phyloP scores from a whole-genome alignment of 2,797 vertebrate genomes.

The Rhincodon typus region DNA sequence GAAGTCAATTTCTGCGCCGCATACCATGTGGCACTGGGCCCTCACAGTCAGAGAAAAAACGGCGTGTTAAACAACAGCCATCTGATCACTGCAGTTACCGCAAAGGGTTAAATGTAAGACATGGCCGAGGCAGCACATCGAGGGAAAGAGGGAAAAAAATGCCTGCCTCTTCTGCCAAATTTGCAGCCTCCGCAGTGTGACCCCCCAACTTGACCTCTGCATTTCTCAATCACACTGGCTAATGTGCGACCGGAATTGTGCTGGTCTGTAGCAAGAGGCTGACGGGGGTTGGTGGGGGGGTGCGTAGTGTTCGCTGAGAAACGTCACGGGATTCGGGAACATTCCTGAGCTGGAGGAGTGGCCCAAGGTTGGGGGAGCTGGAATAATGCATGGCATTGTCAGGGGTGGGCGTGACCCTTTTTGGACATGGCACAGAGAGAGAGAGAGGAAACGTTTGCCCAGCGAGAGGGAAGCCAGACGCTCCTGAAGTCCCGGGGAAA shows the following conservation, averaged over 20 bases:
- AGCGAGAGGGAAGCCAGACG: no score
- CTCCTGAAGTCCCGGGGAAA: no score
- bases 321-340: not conserved
- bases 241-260: not conserved
- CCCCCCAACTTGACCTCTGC: not conserved
- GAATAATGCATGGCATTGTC: not conserved
- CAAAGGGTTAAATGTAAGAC: not conserved
- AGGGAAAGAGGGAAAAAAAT: no score
- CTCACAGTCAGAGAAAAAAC: not conserved
- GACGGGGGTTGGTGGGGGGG: not conserved
- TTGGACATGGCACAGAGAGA: fast-evolving
- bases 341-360: not conserved
- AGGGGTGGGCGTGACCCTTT: not conserved
- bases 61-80: not conserved
- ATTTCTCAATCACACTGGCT: not conserved
- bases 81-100: not conserved
- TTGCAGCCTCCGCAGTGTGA: not conserved
- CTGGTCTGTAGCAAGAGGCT: not conserved
- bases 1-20: no score
- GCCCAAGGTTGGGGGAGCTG: not conserved
- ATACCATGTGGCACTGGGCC: not conserved
- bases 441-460: no score
- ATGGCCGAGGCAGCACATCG: no score
- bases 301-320: not conserved
- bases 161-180: not conserved